Evolutionary conservation across 23 tunicate genomes (phyloP).

Genomic region (Ciona savignyi): DNA sequence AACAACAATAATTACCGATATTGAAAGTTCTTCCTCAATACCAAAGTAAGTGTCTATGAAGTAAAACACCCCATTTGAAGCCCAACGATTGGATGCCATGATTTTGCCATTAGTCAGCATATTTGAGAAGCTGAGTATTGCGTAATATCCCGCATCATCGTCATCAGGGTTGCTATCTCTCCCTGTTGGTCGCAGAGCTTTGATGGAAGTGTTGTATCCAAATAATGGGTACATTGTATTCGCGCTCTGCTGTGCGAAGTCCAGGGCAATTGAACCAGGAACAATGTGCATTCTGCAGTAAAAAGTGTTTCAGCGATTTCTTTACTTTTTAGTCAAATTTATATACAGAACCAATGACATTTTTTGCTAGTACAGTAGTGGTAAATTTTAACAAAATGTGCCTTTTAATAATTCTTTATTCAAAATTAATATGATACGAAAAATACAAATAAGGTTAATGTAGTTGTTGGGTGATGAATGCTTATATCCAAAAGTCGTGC

Average conservation of each 20-base stretch:
- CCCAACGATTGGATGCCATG: constrained; percentile 23
- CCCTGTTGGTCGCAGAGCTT: constrained; percentile 35
- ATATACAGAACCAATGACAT: no score
- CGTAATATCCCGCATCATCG: constrained; percentile 38
- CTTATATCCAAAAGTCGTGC: no score
- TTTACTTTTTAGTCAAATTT: no score
- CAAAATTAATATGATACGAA: no score
- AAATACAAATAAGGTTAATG: no score
- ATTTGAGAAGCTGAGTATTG: constrained; percentile 14
- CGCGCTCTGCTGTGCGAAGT: constrained; percentile 44
- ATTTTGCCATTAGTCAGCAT: constrained; percentile 14
- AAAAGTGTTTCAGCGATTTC: no score
- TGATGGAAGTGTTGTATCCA: constrained; percentile 48
- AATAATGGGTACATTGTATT: constrained; percentile 57
- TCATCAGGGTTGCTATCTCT: constrained; percentile 13
- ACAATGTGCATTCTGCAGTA: constrained; percentile 62
- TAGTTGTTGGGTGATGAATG: no score
- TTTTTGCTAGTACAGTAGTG: no score
- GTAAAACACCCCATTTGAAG: constrained; percentile 67
- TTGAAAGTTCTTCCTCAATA: neutral
- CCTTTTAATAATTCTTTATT: no score
- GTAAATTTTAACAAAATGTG: no score
- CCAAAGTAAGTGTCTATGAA: constrained; percentile 28
- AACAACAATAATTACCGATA: no score
- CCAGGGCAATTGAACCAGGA: constrained; percentile 14